Evolutionary conservation across 1,140 invertebrate genomes (phyloP), one percentile per base, ranked within the genome.

Genomic region (Lepidostoma basale): DNA sequence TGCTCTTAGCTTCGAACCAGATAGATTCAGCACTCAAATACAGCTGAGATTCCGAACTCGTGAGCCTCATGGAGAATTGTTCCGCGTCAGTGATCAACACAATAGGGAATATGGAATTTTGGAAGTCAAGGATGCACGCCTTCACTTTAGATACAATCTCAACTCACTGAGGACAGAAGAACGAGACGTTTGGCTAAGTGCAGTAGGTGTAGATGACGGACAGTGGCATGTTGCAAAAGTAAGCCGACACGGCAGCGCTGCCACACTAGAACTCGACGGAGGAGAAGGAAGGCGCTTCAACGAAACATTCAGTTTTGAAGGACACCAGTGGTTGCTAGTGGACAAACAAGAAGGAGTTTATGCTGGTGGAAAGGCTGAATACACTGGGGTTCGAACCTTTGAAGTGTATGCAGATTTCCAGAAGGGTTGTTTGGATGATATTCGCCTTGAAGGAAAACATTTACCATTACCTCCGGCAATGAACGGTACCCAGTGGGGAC

Each of bases 321-420:
- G 95, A 0, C 95, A 97, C 77, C 95, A 97, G 74, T 93, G 94
- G 90, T 83, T 97, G 62, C 77, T 94, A 49, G 94, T 97, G 22
- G 95, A 97, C 75, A 97, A 96, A 75, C 94, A 97, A 76, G 94
- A 96, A 79, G 95, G 94, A 6, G 94, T 98, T 23, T 96, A 96
- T 76, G 95, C 94, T 1, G 95, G 95, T 60, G 95, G 95, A 5
- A 97, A 97, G 81, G 95, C 95, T 3, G 94, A 97, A 76, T 97
- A 97, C 75, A 95, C 95, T 18, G 94, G 95, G 22, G 92, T 95
- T 0, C 80, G 92, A 54, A 95, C 93, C 0, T 96, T 95, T 77
- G 94, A 96, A 82, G 95, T 97, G 4, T 96, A 96, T 76, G 91
- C 93, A n/a, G 95, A 97, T 78, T 97, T 94, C 79, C 93, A 96